phyloP scores from a whole-genome alignment of 2,113 vertebrate genomes.

The Mystacornis crossleyi region DNA sequence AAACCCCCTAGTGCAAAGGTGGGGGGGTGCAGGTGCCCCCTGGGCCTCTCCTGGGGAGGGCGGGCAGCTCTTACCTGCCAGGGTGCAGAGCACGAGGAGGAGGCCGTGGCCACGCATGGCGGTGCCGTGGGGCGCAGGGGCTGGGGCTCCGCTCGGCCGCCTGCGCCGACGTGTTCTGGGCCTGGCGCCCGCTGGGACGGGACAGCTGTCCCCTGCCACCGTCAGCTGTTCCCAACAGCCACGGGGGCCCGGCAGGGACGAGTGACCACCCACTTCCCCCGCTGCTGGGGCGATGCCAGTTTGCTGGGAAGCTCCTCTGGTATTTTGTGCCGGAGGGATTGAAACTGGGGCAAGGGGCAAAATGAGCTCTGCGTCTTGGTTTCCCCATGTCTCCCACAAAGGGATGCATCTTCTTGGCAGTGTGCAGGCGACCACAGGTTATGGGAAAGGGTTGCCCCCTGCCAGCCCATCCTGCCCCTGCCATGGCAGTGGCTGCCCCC shows the following conservation, averaged over 20 bases:
- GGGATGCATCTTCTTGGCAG: background rate
- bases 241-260: background rate
- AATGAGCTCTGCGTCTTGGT: background rate
- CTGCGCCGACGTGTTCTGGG: background rate
- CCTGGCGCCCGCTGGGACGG: background rate
- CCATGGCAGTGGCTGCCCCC: background rate
- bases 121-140: background rate
- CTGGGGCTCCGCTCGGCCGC: background rate
- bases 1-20: background rate
- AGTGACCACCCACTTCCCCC: background rate
- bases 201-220: slow-evolving; percentile 44
- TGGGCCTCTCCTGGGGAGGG: background rate
- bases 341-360: background rate
- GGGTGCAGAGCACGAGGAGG: background rate
- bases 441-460: background rate
- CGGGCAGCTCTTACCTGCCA: slow-evolving; percentile 38
- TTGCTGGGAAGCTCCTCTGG: background rate
- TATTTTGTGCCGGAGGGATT: background rate
- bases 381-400: background rate
- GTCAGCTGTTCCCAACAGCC: slow-evolving; percentile 29
- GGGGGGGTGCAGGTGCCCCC: no score
- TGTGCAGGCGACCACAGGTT: rapidly evolving
- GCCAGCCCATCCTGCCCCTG: background rate
- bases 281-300: rapidly evolving
- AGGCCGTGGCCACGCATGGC: background rate